These are phyloP conservation scores for Prunella fulvescens DNA, from an alignment of 2,113 vertebrate species.

Conservation along the genomic window DNA sequence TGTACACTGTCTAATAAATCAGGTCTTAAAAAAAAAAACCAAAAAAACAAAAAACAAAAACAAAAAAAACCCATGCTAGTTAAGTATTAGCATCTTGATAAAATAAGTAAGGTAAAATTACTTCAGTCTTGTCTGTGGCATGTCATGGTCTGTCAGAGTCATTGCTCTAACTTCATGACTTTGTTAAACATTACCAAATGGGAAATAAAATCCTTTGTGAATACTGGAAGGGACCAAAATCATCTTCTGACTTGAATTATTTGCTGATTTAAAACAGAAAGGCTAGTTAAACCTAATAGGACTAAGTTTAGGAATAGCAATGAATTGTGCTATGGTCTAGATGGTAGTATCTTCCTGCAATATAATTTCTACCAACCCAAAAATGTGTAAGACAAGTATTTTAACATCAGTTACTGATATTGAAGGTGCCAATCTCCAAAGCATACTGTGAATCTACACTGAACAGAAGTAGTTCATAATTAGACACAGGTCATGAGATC, in stretches of 20 bases:
- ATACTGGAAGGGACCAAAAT: neutral
- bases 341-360: neutral
- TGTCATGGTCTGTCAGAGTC: neutral
- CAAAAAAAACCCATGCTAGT: no score
- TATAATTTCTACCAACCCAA: neutral
- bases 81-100: neutral
- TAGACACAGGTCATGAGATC: neutral
- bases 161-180: neutral
- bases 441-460: neutral
- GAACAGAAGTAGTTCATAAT: neutral
- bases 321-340: neutral
- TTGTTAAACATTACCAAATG: neutral
- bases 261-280: neutral
- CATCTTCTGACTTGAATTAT: neutral
- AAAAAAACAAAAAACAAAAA: no score
- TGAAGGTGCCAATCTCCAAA: neutral
- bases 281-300: neutral
- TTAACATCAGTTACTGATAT: neutral
- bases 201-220: neutral
- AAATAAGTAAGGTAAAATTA: neutral
- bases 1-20: neutral
- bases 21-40: neutral
- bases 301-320: neutral
- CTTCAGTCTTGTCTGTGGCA: neutral
- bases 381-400: neutral